Evolutionary conservation across 2,113 vertebrate species (phyloP).

Genomic region (Boulengeromyrus knoepffleri): DNA sequence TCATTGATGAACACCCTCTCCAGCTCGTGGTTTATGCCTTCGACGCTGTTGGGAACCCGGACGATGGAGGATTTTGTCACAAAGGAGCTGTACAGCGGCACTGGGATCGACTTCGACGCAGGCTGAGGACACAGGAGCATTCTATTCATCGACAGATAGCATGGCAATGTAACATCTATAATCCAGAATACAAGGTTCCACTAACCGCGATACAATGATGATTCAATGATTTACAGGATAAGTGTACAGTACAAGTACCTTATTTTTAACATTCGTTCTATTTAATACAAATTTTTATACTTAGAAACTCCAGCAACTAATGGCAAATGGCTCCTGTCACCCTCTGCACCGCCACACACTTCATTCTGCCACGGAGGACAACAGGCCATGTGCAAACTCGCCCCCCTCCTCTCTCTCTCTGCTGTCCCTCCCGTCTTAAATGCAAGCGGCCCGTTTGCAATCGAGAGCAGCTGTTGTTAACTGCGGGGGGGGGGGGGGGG

Average conservation of each 20-base stretch:
- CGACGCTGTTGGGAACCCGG: conserved; percentile 81
- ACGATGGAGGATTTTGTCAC: conserved; percentile 76
- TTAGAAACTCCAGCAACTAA: not conserved
- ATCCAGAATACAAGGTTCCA: not conserved
- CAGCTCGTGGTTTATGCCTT: conserved; percentile 89
- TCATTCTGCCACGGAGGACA: conserved; percentile 9
- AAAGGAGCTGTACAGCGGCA: conserved; percentile 65
- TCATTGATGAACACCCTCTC: conserved; percentile 92
- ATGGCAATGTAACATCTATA: not conserved
- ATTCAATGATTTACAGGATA: not conserved
- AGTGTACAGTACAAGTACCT: not conserved
- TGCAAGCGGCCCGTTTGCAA: not conserved
- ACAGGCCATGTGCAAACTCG: conserved; percentile 38
- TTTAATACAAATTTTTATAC: not conserved
- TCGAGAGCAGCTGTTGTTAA: not conserved
- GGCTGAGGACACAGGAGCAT: conserved; percentile 42
- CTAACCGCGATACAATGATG: not conserved
- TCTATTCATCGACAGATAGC: not conserved
- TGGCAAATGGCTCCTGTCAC: not conserved
- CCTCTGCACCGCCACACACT: not conserved
- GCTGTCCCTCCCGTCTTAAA: conserved; percentile 26
- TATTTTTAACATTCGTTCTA: not conserved
- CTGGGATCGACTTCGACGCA: conserved; percentile 67
- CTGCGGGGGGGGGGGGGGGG: not conserved
- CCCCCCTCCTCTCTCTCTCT: conserved; percentile 7